Base-by-base conservation (phyloP, 2,888 invertebrate genomes). In the Nysson spinosus region DNA sequence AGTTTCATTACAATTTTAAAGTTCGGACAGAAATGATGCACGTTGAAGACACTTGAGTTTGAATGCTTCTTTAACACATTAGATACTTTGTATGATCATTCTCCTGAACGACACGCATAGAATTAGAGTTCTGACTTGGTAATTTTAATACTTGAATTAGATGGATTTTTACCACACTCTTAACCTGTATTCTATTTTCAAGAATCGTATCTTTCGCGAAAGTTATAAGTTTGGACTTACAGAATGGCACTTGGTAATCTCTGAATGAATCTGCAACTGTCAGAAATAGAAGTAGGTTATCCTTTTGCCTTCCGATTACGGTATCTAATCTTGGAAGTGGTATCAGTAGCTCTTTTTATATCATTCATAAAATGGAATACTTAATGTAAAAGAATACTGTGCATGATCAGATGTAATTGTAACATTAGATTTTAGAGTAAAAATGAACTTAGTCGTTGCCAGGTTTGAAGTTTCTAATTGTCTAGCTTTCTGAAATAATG, bases 301-400 rank as follows among this genome's bases (percentile, higher is more conserved):
- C 66, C 61, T 66, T 61, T 24, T 24, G 56, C 61, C 57, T 52
- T 69, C 54, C 52, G 47, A 57, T 39, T 14, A 30, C 62, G 62
- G 69, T 58, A 68, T 58, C 42, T 34, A 63, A 22, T 57, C 57
- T 63, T 69, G 69, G 69, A 69, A 69, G 69, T 69, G 69, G 69
- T 69, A 69, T 69, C 65, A 65, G 51, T 60, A 60, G 55, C 20
- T 28, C 17, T 30, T 42, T 65, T 65, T 49, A 40, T 65, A 46
- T 44, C 58, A 49, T 49, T 58, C 49, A 46, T 65, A 67, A 67
- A 58, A 54, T 34, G 24, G 54, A 55, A 26, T 47, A 37, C 22
- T 40, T 51, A 34, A 28, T 19, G 16, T 43, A 43, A 43, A 16
- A 28, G n/a, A 40, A 16, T n/a, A n/a, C 49, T 58, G 26, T 67